Conservation (phyloP, 2,797 vertebrate genomes). For the Notoglanidium macrostoma region DNA sequence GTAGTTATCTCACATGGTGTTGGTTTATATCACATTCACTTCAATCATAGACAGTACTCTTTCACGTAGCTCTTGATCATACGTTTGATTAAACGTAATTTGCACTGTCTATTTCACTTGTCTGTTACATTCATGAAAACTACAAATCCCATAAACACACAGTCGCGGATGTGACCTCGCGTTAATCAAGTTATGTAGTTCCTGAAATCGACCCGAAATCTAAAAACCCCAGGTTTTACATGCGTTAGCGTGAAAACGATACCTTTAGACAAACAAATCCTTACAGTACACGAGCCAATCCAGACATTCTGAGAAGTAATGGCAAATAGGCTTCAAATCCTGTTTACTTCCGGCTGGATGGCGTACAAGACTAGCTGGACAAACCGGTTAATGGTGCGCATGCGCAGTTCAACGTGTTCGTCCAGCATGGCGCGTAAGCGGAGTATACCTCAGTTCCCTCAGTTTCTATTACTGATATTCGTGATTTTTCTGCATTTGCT, state of each 20-base stretch:
- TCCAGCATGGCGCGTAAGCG: slow-evolving; percentile 81
- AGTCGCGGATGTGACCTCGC: neutral
- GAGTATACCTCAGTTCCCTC: slow-evolving; percentile 49
- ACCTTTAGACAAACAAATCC: neutral
- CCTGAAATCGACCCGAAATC: neutral
- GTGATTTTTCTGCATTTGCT: slow-evolving; percentile 80
- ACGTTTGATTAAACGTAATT: neutral
- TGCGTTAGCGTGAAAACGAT: neutral
- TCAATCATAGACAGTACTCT: neutral
- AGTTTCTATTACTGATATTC: slow-evolving; percentile 75
- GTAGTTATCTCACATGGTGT: neutral
- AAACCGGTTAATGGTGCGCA: neutral
- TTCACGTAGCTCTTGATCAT: neutral
- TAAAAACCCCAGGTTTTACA: neutral
- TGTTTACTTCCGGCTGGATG: neutral
- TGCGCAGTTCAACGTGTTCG: slow-evolving; percentile 34
- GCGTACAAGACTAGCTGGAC: neutral
- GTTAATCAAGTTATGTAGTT: neutral
- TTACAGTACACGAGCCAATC: neutral
- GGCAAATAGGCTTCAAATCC: neutral
- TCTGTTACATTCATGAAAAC: neutral
- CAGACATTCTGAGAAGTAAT: too few relatives aligned
- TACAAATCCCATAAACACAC: neutral
- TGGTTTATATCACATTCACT: neutral
- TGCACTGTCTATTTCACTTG: too few relatives aligned